These are phyloP conservation scores for Tachina fera DNA, from an alignment of 2,888 invertebrate species.

Conservation along the genomic window DNA sequence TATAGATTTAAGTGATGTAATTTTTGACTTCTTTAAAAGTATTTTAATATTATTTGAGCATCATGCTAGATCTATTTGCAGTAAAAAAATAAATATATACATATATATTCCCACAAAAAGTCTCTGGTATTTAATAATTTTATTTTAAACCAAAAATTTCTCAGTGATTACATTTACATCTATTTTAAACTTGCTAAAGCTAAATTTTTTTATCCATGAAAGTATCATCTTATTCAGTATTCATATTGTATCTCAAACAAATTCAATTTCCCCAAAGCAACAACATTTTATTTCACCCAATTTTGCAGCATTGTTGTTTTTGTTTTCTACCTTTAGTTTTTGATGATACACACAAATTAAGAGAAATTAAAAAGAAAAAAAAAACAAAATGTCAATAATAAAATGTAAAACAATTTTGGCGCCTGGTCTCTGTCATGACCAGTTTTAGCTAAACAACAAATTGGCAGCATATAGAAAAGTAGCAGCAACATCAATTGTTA, in stretches of 20 bases:
- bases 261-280: background rate
- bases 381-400: background rate
- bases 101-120: too few species aligned
- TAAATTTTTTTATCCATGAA: too few species aligned
- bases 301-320: background rate
- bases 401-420: conserved; percentile 24
- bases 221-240: background rate
- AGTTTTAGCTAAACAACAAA: conserved; percentile 25
- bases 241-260: background rate
- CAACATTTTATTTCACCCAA: background rate
- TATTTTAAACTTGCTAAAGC: too few species aligned
- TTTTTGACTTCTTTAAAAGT: too few species aligned
- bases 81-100: too few species aligned
- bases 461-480: background rate
- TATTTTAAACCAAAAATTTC: too few species aligned
- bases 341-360: conserved; percentile 3
- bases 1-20: too few species aligned
- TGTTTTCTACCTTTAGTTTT: background rate
- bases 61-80: too few species aligned
- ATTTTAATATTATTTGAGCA: too few species aligned
- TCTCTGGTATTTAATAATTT: too few species aligned
- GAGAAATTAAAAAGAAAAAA: background rate
- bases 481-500: conserved; percentile 17
- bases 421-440: conserved; percentile 14
- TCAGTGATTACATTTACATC: too few species aligned